Conservation (phyloP, 2,888 invertebrate species). For the Drosophila histrio region DNA sequence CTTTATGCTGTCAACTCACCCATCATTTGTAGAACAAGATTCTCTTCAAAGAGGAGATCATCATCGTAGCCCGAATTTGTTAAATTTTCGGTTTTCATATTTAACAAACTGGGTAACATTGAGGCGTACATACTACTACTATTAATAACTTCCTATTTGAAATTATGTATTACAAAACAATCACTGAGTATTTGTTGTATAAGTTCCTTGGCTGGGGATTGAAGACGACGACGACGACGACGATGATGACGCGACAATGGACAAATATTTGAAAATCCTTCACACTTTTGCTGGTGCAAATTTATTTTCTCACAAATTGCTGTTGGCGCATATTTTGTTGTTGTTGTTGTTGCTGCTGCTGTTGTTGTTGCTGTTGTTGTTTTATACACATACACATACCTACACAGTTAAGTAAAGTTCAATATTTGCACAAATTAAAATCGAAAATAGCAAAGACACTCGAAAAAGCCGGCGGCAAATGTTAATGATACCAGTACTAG, state of each 20-base stretch:
- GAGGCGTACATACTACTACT: constrained; percentile 68
- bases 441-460: constrained; percentile 57
- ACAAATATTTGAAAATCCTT: constrained; percentile 61
- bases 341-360: constrained; percentile 33
- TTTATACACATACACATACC: constrained; percentile 22
- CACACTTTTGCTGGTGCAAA: constrained; percentile 53
- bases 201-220: constrained; percentile 18
- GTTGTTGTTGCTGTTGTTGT: constrained; percentile 24
- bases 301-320: constrained; percentile 58
- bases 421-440: constrained; percentile 75
- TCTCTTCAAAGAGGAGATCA: constrained; percentile 82
- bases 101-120: constrained; percentile 80
- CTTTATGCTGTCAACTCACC: constrained; percentile 70
- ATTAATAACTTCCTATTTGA: constrained; percentile 14
- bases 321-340: constrained; percentile 44
- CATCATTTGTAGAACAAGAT: constrained; percentile 82
- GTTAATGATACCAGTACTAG: constrained; percentile 33
- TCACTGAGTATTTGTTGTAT: not conserved
- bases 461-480: constrained; percentile 38
- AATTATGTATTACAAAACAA: not conserved
- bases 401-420: constrained; percentile 69
- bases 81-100: constrained; percentile 84
- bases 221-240: too few species aligned
- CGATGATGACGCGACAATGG: constrained; percentile 9
- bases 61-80: constrained; percentile 81